Evolutionary conservation across 1,140 invertebrate species (phyloP).

Genomic region (Philopotamus ludificatus): DNA sequence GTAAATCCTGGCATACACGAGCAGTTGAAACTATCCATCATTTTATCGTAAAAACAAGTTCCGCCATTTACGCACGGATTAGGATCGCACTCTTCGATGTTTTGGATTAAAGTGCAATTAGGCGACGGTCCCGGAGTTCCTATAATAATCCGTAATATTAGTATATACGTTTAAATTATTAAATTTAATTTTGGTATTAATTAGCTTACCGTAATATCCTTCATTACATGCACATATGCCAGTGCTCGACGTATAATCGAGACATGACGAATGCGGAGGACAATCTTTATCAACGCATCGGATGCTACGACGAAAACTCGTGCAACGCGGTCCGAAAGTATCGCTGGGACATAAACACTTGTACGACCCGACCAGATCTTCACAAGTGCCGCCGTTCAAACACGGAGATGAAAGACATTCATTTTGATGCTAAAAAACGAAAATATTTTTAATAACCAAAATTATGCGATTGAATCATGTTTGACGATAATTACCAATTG

Average conservation of each 20-base stretch:
- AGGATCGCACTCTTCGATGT: constrained; percentile 53
- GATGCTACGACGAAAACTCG: constrained; percentile 49
- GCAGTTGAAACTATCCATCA: constrained; percentile 64
- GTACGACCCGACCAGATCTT: constrained; percentile 71
- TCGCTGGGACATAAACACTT: constrained; percentile 74
- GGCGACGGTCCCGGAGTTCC: constrained; percentile 49
- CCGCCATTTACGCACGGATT: constrained; percentile 81
- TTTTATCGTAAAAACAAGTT: constrained; percentile 65
- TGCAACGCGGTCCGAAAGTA: constrained; percentile 74
- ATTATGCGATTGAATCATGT: not conserved
- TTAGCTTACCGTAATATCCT: constrained; percentile 70
- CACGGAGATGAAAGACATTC: constrained; percentile 70
- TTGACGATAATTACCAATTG: constrained; percentile 55
- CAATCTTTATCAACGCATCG: constrained; percentile 56
- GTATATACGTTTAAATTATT: too few relatives aligned
- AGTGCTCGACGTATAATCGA: constrained; percentile 46
- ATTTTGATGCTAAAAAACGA: constrained; percentile 56
- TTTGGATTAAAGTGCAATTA: constrained; percentile 64
- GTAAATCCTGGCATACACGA: constrained; percentile 69
- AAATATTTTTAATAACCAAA: constrained; percentile 6
- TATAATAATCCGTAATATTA: not conserved
- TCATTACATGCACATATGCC: constrained; percentile 65
- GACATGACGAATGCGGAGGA: constrained; percentile 58
- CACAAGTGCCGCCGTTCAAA: constrained; percentile 78
- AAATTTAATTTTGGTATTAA: too few relatives aligned